Percentiles rank a stretch among this genome's conserved stretches.
These are phyloP conservation scores for Papilio helenus DNA, from an alignment of 1,140 invertebrate species.

Conservation along the genomic window DNA sequence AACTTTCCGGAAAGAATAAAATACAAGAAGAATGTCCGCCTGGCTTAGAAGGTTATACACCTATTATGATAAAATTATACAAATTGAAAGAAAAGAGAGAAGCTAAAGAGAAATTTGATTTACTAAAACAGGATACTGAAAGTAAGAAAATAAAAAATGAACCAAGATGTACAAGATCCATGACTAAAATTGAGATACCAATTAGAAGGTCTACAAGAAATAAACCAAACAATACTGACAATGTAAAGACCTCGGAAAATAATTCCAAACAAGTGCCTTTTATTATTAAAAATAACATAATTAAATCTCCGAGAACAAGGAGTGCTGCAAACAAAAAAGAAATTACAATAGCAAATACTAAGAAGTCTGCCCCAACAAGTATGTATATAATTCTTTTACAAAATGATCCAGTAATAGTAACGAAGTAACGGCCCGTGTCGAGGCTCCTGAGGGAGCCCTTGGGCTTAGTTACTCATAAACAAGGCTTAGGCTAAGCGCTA, in stretches of 20 bases:
- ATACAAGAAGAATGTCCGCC: slow-evolving; percentile 58
- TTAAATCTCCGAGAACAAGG: slow-evolving; percentile 44
- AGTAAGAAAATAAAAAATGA: slow-evolving; percentile 50
- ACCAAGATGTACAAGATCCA: slow-evolving; percentile 65
- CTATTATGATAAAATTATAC: slow-evolving; percentile 82
- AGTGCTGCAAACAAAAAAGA: slow-evolving; percentile 39
- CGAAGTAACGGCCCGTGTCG: too few species aligned
- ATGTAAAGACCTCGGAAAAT: slow-evolving; percentile 38
- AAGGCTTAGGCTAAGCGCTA: too few species aligned
- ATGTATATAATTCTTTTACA: too few species aligned
- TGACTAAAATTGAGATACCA: slow-evolving; percentile 45
- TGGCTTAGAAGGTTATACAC: slow-evolving; percentile 80
- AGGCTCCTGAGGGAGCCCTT: too few species aligned
- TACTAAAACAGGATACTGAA: slow-evolving; percentile 57
- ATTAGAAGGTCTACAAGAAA: slow-evolving; percentile 40
- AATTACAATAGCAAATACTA: slow-evolving; percentile 36
- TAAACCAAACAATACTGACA: slow-evolving; percentile 37
- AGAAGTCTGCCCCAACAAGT: slow-evolving; percentile 46
- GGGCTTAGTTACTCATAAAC: too few species aligned
- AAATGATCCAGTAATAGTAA: too few species aligned
- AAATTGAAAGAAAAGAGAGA: slow-evolving; percentile 76
- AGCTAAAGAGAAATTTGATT: slow-evolving; percentile 67
- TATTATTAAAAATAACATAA: slow-evolving; percentile 44
- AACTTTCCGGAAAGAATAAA: slow-evolving; percentile 64
- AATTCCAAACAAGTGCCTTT: slow-evolving; percentile 25